These are phyloP conservation scores for Forbesichthys papilliferus DNA, from an alignment of 2,113 vertebrate species.

Conservation along the genomic window DNA sequence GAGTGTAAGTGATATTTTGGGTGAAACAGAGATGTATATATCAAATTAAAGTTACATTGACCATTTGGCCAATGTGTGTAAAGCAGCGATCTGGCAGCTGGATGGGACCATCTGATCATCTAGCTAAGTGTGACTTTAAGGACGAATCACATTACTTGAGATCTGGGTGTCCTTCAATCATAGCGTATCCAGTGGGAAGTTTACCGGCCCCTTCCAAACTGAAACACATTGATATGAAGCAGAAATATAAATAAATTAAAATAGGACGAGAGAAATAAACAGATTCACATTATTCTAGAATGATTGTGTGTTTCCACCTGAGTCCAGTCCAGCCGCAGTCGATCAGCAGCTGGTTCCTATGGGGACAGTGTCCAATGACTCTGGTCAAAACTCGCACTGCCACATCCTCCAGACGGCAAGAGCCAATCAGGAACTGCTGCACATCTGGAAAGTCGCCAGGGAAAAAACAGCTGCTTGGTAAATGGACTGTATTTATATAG, in stretches of 20 bases:
- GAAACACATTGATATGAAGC: conserved; percentile 9
- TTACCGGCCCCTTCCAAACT: conserved; percentile 78
- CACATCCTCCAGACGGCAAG: conserved; percentile 79
- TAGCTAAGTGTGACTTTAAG: too few relatives aligned
- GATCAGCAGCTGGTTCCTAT: conserved; percentile 82
- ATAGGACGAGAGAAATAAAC: background rate
- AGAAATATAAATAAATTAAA: background rate
- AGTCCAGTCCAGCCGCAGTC: conserved; percentile 83
- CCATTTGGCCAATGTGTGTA: too few relatives aligned
- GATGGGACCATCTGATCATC: too few relatives aligned
- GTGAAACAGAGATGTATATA: background rate
- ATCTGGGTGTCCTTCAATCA: conserved; percentile 80
- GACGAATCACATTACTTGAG: conserved; percentile 69
- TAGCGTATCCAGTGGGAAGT: conserved; percentile 73
- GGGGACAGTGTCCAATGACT: conserved; percentile 82
- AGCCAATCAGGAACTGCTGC: conserved; percentile 84
- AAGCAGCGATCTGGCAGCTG: too few relatives aligned
- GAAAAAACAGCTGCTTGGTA: background rate
- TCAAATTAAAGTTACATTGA: too few relatives aligned
- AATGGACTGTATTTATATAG: background rate
- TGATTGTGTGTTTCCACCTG: conserved; percentile 41
- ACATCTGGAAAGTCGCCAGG: conserved; percentile 57
- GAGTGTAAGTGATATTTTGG: background rate
- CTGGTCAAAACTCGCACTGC: conserved; percentile 82
- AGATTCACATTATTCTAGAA: background rate